These are phyloP conservation scores for Phyto melanocephala DNA, from an alignment of 2,888 invertebrate species.

Conservation along the genomic window DNA sequence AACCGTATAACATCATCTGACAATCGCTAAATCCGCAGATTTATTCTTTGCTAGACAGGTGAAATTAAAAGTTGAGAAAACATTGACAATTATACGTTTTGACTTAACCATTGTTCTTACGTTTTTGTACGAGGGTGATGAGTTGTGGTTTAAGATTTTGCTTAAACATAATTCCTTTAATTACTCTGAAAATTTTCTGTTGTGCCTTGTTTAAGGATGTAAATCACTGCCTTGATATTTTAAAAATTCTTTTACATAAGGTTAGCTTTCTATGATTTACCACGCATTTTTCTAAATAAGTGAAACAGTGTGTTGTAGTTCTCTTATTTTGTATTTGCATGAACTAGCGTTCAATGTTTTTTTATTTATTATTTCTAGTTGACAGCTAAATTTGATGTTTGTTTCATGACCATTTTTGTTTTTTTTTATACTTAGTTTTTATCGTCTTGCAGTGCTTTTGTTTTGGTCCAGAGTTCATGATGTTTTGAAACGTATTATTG, in stretches of 20 bases:
- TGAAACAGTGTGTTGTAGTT: background rate
- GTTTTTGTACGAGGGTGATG: background rate
- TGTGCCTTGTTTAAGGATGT: too few relatives aligned
- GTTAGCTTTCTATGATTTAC: too few relatives aligned
- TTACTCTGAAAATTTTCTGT: too few relatives aligned
- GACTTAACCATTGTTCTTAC: background rate
- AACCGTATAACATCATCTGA: conserved; percentile 25
- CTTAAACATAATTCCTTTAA: too few relatives aligned
- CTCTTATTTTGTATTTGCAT: background rate
- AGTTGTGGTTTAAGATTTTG: background rate
- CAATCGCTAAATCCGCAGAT: conserved; percentile 40
- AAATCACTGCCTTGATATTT: too few relatives aligned
- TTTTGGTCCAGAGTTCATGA: conserved; percentile 18
- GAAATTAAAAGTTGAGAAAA: conserved; percentile 44
- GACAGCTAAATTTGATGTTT: background rate
- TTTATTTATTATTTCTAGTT: conserved; percentile 35
- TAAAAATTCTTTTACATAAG: too few relatives aligned
- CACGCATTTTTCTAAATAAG: background rate
- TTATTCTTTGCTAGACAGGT: conserved; percentile 25
- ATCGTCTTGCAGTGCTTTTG: background rate
- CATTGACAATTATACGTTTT: conserved; percentile 8
- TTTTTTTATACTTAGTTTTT: background rate
- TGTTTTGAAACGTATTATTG: conserved; percentile 42
- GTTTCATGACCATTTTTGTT: background rate
- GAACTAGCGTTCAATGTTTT: conserved; percentile 17